A percentile compares a stretch with the other conserved stretches of the same genome.
phyloP scores from a whole-genome alignment of 2,797 vertebrate genomes.

The Ctenosaura bakeri region DNA sequence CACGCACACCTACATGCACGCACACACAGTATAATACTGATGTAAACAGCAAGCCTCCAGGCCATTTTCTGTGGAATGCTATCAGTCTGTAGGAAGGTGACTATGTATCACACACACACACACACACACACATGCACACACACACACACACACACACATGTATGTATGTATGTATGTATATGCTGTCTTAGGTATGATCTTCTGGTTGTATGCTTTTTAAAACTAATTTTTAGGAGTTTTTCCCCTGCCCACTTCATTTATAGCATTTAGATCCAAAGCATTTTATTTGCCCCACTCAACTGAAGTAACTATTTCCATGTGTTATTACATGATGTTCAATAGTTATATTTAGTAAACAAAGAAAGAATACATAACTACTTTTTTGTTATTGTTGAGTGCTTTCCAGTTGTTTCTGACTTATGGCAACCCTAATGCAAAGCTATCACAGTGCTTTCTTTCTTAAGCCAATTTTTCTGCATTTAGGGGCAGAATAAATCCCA shows the following conservation, averaged over 20 bases:
- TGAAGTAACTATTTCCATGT: background rate
- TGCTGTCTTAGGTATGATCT: background rate
- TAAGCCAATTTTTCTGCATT: too few relatives aligned
- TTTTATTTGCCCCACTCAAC: background rate
- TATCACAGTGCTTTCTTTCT: too few relatives aligned
- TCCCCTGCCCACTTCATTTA: background rate
- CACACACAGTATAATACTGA: fast-evolving
- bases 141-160: too few relatives aligned
- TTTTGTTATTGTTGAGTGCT: too few relatives aligned
- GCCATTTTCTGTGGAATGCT: background rate
- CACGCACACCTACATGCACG: too few relatives aligned
- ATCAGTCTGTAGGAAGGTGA: background rate
- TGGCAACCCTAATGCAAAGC: too few relatives aligned
- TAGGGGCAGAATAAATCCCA: too few relatives aligned
- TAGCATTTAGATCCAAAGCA: background rate
- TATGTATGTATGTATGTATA: too few relatives aligned
- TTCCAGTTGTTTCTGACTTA: too few relatives aligned
- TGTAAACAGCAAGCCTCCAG: background rate
- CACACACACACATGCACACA: too few relatives aligned
- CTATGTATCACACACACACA: too few relatives aligned
- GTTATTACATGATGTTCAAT: slow-evolving; percentile 45
- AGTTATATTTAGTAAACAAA: slow-evolving; percentile 61
- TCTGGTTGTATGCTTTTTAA: background rate
- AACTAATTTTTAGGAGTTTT: background rate
- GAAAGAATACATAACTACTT: slow-evolving; percentile 28